Evolutionary conservation across 2,113 vertebrate species (phyloP).

Genomic region (Egretta garzetta): DNA sequence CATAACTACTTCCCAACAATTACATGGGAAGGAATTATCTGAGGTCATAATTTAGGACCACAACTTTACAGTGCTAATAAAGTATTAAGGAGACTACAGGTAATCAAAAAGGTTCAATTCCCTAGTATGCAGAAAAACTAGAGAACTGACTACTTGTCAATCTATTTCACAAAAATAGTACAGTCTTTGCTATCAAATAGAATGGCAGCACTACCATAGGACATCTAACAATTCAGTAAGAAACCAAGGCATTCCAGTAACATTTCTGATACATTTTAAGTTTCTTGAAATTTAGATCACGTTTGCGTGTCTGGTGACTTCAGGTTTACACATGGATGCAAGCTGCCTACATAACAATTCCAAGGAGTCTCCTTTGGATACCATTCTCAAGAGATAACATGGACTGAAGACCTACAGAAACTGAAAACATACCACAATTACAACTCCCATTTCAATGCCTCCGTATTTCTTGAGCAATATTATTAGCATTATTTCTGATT

Average conservation of each 20-base stretch:
- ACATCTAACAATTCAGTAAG: neutral
- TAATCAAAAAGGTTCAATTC: neutral
- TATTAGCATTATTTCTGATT: neutral
- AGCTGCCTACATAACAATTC: neutral
- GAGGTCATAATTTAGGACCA: neutral
- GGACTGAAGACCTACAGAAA: neutral
- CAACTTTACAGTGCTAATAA: neutral
- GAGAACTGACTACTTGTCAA: neutral
- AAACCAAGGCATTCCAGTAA: neutral
- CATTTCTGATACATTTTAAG: neutral
- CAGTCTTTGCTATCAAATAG: neutral
- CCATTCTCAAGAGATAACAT: neutral
- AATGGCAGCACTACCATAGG: neutral
- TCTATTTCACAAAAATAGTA: neutral
- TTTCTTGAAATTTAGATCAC: neutral
- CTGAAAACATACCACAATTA: neutral
- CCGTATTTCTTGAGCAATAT: neutral
- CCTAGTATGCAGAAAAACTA: neutral
- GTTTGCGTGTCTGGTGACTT: neutral
- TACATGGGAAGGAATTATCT: neutral
- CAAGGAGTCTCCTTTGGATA: neutral
- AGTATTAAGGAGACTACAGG: neutral
- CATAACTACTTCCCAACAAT: neutral
- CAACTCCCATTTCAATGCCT: neutral
- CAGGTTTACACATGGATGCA: neutral